Evolutionary conservation across 2,797 vertebrate genomes (phyloP).

Genomic region (Mionectes olivaceus): DNA sequence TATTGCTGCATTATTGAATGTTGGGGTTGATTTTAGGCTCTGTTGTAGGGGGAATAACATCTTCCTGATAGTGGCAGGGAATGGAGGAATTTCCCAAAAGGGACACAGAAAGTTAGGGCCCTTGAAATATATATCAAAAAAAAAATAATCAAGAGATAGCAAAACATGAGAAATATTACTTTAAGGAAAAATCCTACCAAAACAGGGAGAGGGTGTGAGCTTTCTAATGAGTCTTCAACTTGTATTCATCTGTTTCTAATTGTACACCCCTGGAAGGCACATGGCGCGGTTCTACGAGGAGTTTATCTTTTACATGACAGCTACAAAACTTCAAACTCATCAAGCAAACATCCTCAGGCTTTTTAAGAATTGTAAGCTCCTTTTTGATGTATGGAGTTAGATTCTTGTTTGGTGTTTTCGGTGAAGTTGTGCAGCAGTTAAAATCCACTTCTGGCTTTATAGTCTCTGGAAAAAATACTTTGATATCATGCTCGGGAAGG

Average conservation of each 20-base stretch:
- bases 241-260: conserved; percentile 1
- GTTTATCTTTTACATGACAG: conserved; percentile 17
- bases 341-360: neutral
- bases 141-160: neutral
- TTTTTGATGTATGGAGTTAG: conserved; percentile 8
- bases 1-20: neutral
- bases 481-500: neutral
- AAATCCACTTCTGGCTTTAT: neutral
- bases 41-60: neutral
- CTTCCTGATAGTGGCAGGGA: neutral
- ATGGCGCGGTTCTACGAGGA: neutral
- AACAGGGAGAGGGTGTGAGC: neutral
- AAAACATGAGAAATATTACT: neutral
- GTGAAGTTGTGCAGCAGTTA: neutral
- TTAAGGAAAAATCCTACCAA: neutral
- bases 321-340: conserved; percentile 20
- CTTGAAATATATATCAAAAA: neutral
- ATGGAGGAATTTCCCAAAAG: neutral
- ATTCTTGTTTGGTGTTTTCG: neutral
- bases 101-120: neutral
- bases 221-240: neutral
- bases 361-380: neutral
- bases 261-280: conserved; percentile 26
- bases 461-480: neutral
- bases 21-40: neutral